Evolutionary conservation across 2,888 invertebrate genomes (phyloP), one percentile per base, ranked within the genome.

Genomic region (Agelastica alni): DNA sequence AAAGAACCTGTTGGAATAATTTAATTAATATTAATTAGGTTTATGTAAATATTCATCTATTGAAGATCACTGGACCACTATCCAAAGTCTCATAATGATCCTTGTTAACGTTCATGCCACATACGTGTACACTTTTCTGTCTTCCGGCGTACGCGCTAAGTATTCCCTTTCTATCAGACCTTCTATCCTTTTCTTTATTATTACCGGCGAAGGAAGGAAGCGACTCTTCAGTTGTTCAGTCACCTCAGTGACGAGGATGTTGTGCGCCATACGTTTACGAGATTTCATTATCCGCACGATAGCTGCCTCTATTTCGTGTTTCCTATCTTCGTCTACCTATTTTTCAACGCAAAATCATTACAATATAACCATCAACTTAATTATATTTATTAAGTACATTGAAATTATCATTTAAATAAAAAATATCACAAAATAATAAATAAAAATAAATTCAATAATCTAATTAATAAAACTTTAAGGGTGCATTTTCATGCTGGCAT

Each of bases 231-330:
- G 81, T 80, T 98, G 97, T 77, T 97, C 94, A 56, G 97, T 97
- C 64, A 98, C 97, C 83, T 98, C 97, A 31, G 96, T 89, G 60
- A 98, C 94, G 63, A 99, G 85, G 68, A 94, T 86, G 76, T 96
- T 96, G 80, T 93, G 93, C 77, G 91, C 85, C 87, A 98, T 89
- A 71, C 90, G 88, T 83, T 97, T 96, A 64, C 98, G 84, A 42
- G 96, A 93, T 80, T 99, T 99, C 99, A 99, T 99, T 75, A 99
- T 97, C 74, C 96, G 86, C 61, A 99, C 98, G 74, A 99, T 96
- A 60, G 98, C 98, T 43, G 98, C 98, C 80, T 99, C 99, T 67
- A 99, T 98, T 82, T 98, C 98, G 78, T 98, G 97, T 78, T 98
- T 98, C 66, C 98, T 86, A 79, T 99, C 98, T 78, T 99, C 98